Base-by-base conservation (phyloP, 1,140 invertebrate species). In the Nymphalis io region DNA sequence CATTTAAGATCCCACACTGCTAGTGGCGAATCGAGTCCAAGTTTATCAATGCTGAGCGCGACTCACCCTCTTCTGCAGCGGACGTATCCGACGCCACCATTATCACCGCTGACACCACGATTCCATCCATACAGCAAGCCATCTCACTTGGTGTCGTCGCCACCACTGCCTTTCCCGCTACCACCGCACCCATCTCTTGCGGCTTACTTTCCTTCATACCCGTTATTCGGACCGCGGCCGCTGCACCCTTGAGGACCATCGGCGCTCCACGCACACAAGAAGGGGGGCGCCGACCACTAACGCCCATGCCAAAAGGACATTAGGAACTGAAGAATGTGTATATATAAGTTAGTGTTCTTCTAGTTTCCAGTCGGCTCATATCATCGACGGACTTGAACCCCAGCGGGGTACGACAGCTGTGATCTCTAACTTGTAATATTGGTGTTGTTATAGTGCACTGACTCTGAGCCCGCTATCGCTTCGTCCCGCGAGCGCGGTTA, bases 121-220 rank as follows among this genome's bases (percentile, higher is more conserved):
- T 98, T 97, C 88, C 97, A 98, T 91, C 97, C 97, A 0, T 98
- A 98, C 83, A 95, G 94, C 38, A 96, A 96, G 89, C 95, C 95
- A 1, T 94, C 95, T 16, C 90, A 93, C 74, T 86, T 95, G 81
- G 82, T 76, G 92, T 93, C 70, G 86, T 95, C 63, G 85, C 94
- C 67, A 78, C 95, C 76, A 85, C 94, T 78, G 93, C 93, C 94
- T 46, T 93, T 95, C 73, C 94, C 95, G 20, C 87, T 95, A 61
- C 92, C 93, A 8, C 93, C 94, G 44, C 94, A 95, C 85, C 94
- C 94, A 20, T 95, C 93, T 48, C 92, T 95, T 75, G 94, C 94
- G 1, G 94, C 95, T 20, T 97, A 97, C 84, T 96, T 97, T 82
- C 96, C 96, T 1, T 96, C 96, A 1, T 97, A 97, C 85, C 95